Conservation (phyloP, 2,113 vertebrate species). For the Paracanthobrama guichenoti region DNA sequence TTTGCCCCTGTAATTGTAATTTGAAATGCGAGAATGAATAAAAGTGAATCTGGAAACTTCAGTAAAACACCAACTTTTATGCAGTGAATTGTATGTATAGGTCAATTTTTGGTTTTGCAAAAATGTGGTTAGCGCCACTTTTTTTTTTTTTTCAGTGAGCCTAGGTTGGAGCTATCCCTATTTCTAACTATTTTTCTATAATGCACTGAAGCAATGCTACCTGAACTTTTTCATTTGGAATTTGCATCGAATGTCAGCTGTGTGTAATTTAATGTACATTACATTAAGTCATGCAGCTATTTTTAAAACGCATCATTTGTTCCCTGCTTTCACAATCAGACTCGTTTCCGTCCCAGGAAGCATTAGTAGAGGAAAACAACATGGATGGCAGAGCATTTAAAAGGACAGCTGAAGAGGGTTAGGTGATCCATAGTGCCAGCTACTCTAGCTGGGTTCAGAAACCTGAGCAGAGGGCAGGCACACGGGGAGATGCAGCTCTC, state of each 20-base stretch:
- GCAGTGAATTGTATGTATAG: too few relatives aligned
- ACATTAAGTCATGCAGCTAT: conserved; percentile 8
- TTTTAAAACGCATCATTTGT: conserved; percentile 23
- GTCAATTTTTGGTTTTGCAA: not conserved
- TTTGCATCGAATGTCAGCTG: not conserved
- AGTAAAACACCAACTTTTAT: too few relatives aligned
- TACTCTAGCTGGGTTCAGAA: conserved; percentile 23
- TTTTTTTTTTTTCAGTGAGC: not conserved
- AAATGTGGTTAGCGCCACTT: not conserved
- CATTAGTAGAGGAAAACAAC: conserved; percentile 13
- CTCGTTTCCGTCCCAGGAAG: conserved; percentile 20
- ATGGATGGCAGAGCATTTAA: conserved; percentile 8
- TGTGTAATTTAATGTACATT: not conserved
- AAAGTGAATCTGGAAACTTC: not conserved
- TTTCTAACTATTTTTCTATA: not conserved
- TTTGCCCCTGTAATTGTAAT: not conserved
- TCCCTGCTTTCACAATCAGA: not conserved
- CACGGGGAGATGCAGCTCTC: not conserved
- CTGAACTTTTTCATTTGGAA: not conserved
- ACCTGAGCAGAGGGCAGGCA: conserved; percentile 22
- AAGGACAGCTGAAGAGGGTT: conserved; percentile 4
- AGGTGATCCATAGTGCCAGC: conserved; percentile 1
- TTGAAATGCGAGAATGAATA: not conserved
- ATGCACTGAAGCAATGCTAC: not conserved
- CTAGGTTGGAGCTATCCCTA: not conserved